These are phyloP conservation scores for Lophius piscatorius DNA, from an alignment of 2,113 vertebrate genomes.

Conservation along the genomic window DNA sequence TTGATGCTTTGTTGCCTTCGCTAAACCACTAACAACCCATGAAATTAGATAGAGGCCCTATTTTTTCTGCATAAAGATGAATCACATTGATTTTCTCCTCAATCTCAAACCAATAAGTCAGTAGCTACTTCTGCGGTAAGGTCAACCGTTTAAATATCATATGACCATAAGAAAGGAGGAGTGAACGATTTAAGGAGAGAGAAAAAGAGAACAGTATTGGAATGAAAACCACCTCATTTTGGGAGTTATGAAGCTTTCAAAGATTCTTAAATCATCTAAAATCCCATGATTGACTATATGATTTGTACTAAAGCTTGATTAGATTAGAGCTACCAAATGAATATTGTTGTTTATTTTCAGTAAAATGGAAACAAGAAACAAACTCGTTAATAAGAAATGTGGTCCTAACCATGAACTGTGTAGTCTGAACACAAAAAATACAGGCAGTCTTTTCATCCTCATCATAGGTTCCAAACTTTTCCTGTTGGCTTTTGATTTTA, in stretches of 20 bases:
- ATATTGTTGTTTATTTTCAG: too few species aligned
- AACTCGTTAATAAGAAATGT: not conserved
- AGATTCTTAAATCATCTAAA: not conserved
- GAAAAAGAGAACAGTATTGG: too few species aligned
- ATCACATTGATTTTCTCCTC: too few species aligned
- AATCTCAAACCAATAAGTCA: not conserved
- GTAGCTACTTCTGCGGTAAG: not conserved
- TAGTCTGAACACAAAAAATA: too few species aligned
- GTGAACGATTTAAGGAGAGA: too few species aligned
- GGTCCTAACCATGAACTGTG: not conserved
- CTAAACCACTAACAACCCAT: conserved; percentile 69
- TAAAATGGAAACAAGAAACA: too few species aligned
- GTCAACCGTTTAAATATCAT: not conserved
- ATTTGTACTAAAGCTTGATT: too few species aligned
- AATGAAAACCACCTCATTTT: too few species aligned
- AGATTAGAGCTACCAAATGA: not conserved
- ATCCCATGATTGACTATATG: not conserved
- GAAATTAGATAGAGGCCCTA: conserved; percentile 54
- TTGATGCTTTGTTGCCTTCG: conserved; percentile 58
- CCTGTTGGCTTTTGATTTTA: too few species aligned
- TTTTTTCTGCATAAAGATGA: conserved; percentile 24
- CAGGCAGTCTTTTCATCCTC: not conserved
- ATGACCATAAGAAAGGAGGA: too few species aligned
- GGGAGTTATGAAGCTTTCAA: too few species aligned
- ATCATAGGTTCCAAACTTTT: too few species aligned